Evolutionary conservation across 1,140 invertebrate species (phyloP), one percentile per base, ranked within the genome.

Genomic region (Ptiloglossa arizonensis): DNA sequence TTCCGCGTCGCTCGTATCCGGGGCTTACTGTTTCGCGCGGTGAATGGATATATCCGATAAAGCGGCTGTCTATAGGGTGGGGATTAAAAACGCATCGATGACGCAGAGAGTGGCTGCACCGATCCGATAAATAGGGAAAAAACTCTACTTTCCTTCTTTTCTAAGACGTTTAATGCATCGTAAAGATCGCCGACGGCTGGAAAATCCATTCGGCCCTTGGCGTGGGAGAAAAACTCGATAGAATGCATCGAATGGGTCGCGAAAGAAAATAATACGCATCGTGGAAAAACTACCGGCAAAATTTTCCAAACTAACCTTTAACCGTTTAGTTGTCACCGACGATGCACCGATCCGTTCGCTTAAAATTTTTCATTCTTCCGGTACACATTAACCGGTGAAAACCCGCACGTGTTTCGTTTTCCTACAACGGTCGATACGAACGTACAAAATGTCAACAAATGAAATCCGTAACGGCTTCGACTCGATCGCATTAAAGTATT

Each of bases 11-110:
- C 41, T 59, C 22, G 41, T 19, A 32, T 41, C 24, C 22, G 9
- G 2, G 5, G 72, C 50, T 67, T 57, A 46, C 29, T 56, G 24
- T 54, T 74, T 29, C 50, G 17, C 32, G 22, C 27, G 17, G 24
- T 35, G 41, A 67, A 74, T 22, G 62, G 41, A 35, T 59, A 24
- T n/a, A 57, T 41, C 38, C 22, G 29, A 46, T 69, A 75, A 69
- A 75, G 0, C 64, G 0, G 11, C 11, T 9, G 69, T 48, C 41
- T 48, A 52, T 5, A n/a, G 6, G 1, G 17, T 9, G 2, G 22
- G 52, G 54, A 75, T 68, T 69, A 69, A 69, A 59, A 69, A 38
- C 41, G 17, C n/a, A 17, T 57, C n/a, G 17, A 59, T 48, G 41
- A 69, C 29, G 24, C 6, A 15, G 46, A 15, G 46, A 11, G 17